Conservation (phyloP, 2,888 invertebrate genomes). For the Melolontha melolontha region DNA sequence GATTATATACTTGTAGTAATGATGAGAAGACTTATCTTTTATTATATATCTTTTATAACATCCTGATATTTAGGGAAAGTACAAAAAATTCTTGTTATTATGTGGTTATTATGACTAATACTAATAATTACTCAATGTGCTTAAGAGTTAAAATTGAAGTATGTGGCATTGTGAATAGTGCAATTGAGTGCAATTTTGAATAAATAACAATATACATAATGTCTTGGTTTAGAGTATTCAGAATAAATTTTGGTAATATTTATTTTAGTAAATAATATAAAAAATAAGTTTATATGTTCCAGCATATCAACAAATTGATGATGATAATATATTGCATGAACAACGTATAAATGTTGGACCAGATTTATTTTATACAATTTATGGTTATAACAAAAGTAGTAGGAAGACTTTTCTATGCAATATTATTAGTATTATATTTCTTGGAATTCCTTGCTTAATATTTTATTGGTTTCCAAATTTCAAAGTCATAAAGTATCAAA, state of each 20-base stretch:
- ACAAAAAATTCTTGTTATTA: background rate
- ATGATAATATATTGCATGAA: constrained; percentile 49
- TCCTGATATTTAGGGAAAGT: background rate
- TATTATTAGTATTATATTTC: constrained; percentile 66
- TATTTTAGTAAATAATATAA: background rate
- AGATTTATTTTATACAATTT: constrained; percentile 65
- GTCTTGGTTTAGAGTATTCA: too few species aligned
- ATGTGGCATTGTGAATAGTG: too few species aligned
- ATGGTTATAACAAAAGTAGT: constrained; percentile 68
- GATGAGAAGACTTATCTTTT: too few species aligned
- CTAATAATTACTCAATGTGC: too few species aligned
- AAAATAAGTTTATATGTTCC: constrained; percentile 39
- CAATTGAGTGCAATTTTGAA: too few species aligned
- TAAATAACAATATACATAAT: too few species aligned
- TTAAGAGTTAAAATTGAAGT: too few species aligned
- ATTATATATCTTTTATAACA: too few species aligned
- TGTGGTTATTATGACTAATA: background rate
- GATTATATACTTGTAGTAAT: too few species aligned
- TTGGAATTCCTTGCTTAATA: constrained; percentile 71
- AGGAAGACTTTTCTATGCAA: constrained; percentile 67
- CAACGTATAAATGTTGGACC: constrained; percentile 1
- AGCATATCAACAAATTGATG: constrained; percentile 71
- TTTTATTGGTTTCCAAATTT: constrained; percentile 70
- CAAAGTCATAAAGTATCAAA: constrained; percentile 68
- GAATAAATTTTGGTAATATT: background rate